phyloP scores from a whole-genome alignment of 2,888 invertebrate species.

The Ennomos erosarius region DNA sequence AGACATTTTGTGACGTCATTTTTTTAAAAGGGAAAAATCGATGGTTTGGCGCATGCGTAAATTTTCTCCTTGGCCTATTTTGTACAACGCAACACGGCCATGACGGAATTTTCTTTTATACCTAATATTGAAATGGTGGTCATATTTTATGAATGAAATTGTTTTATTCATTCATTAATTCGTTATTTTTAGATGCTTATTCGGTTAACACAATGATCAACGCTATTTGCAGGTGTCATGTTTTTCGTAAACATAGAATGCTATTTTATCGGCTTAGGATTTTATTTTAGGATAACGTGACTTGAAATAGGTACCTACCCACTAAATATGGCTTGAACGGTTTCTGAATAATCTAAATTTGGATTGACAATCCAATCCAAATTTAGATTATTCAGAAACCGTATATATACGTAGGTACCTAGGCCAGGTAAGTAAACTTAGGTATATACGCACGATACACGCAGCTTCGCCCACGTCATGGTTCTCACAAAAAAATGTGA shows the following conservation, averaged over 20 bases:
- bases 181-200: slow-evolving; percentile 62
- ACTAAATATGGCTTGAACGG: too few relatives aligned
- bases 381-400: too few relatives aligned
- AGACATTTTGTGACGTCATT: slow-evolving; percentile 82
- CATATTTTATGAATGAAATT: slow-evolving; percentile 76
- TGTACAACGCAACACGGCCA: slow-evolving; percentile 56
- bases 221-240: slow-evolving; percentile 9
- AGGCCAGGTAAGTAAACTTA: too few relatives aligned
- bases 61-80: slow-evolving; percentile 76
- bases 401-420: too few relatives aligned
- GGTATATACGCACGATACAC: too few relatives aligned
- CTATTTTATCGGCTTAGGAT: neutral
- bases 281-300: slow-evolving; percentile 13
- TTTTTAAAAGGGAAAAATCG: slow-evolving; percentile 61
- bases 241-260: neutral
- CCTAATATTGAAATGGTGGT: slow-evolving; percentile 61
- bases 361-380: too few relatives aligned
- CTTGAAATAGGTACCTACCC: neutral
- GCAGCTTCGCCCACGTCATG: too few relatives aligned
- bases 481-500: too few relatives aligned
- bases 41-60: slow-evolving; percentile 74
- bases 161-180: slow-evolving; percentile 74
- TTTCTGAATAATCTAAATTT: too few relatives aligned
- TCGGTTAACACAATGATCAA: slow-evolving; percentile 27
- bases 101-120: slow-evolving; percentile 61